A percentile compares a stretch with the other conserved stretches of the same genome.
Conservation (phyloP, 2,113 vertebrate species). For the Platanista minor region DNA sequence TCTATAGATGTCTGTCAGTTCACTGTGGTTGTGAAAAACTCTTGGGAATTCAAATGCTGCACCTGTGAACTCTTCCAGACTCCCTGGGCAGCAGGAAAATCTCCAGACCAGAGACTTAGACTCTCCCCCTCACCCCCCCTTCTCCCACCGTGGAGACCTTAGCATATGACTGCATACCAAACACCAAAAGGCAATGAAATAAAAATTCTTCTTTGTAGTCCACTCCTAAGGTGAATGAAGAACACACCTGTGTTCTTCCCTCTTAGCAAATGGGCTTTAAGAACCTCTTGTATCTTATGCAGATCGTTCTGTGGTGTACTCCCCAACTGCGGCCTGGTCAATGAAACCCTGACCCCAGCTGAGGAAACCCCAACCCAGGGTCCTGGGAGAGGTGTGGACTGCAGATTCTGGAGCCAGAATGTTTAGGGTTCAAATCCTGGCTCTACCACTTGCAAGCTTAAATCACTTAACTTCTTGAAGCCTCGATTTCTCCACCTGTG, state of each 20-base stretch:
- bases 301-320: neutral
- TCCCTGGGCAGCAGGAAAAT: no score
- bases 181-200: neutral
- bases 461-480: neutral
- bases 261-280: neutral
- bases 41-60: neutral
- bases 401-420: neutral
- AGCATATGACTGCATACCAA: neutral
- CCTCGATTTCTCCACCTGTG: neutral
- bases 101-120: neutral
- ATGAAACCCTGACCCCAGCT: neutral
- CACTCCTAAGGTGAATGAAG: neutral
- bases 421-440: neutral
- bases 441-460: neutral
- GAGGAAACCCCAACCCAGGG: no score
- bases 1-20: neutral
- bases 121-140: fast-evolving
- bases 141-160: fast-evolving
- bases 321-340: neutral
- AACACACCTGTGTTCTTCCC: neutral
- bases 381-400: neutral
- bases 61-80: neutral
- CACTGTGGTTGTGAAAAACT: neutral
- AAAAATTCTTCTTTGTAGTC: neutral
- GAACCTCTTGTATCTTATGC: neutral